Conservation (phyloP, 2,797 vertebrate genomes). For the Gambusia yucatana region DNA sequence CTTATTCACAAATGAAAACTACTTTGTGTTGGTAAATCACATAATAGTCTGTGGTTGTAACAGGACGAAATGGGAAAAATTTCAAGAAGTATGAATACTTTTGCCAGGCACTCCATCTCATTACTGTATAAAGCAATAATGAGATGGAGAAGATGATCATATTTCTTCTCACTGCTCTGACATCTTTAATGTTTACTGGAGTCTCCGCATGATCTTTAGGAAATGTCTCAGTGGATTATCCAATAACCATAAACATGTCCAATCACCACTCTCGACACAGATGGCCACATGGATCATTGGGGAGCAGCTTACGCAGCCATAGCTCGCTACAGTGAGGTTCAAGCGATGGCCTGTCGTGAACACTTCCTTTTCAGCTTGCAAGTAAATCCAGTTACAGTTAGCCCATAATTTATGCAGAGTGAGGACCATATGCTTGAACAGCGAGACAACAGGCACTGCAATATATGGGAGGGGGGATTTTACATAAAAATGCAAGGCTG, state of each 20-base stretch:
- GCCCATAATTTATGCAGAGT: constrained; percentile 63
- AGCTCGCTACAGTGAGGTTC: constrained; percentile 53
- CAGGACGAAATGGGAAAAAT: not conserved
- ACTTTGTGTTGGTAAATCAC: not conserved
- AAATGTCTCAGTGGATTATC: constrained; percentile 34
- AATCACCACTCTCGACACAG: constrained; percentile 43
- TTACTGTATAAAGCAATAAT: not conserved
- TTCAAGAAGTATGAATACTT: not conserved
- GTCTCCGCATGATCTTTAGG: constrained; percentile 48
- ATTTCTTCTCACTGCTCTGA: constrained; percentile 22
- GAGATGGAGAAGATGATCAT: constrained; percentile 2
- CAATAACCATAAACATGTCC: constrained; percentile 50
- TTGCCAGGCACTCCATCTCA: not conserved
- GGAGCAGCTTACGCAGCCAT: constrained; percentile 45
- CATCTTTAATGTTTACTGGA: constrained; percentile 38
- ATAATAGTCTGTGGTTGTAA: not conserved
- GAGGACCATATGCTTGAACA: constrained; percentile 48
- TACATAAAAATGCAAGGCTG: constrained; percentile 56
- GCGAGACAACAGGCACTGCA: constrained; percentile 46
- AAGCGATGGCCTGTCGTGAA: constrained; percentile 55
- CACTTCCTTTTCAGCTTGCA: constrained; percentile 56
- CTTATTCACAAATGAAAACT: not conserved
- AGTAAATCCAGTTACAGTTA: constrained; percentile 69
- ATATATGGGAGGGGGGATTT: constrained; percentile 32
- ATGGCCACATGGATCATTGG: constrained; percentile 38